phyloP scores from a whole-genome alignment of 1,140 invertebrate genomes.

The Aphis craccivora region DNA sequence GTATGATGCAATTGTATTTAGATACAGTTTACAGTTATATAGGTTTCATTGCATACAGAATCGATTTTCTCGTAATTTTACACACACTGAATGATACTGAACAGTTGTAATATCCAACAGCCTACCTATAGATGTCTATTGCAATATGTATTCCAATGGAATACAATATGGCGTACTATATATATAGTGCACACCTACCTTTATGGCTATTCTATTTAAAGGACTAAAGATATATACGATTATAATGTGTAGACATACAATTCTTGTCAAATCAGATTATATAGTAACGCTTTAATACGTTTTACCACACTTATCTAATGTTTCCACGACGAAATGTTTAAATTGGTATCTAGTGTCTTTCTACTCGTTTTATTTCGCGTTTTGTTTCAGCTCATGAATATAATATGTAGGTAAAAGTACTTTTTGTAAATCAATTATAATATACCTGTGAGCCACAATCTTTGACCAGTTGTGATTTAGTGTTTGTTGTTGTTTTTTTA shows the following conservation, averaged over 20 bases:
- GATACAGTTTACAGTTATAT: no score
- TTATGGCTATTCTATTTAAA: not conserved
- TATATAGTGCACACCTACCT: not conserved
- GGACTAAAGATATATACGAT: not conserved
- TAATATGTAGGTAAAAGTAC: not conserved
- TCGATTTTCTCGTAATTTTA: not conserved
- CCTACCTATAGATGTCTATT: not conserved
- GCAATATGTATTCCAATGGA: not conserved
- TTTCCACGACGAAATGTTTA: not conserved
- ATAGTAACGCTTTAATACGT: not conserved
- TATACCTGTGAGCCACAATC: not conserved
- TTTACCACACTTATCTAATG: constrained; percentile 18
- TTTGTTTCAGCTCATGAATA: not conserved
- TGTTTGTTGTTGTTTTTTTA: not conserved
- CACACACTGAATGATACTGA: not conserved
- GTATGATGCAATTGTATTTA: not conserved
- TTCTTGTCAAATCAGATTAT: constrained; percentile 34
- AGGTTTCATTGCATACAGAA: not conserved
- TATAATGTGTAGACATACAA: not conserved
- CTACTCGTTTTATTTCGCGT: not conserved
- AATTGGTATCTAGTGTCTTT: not conserved
- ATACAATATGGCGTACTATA: not conserved
- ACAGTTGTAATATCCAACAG: not conserved
- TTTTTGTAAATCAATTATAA: not conserved
- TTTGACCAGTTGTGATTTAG: not conserved